Base-by-base conservation (phyloP, 2,797 vertebrate genomes). In the Cephalopachus bancanus region DNA sequence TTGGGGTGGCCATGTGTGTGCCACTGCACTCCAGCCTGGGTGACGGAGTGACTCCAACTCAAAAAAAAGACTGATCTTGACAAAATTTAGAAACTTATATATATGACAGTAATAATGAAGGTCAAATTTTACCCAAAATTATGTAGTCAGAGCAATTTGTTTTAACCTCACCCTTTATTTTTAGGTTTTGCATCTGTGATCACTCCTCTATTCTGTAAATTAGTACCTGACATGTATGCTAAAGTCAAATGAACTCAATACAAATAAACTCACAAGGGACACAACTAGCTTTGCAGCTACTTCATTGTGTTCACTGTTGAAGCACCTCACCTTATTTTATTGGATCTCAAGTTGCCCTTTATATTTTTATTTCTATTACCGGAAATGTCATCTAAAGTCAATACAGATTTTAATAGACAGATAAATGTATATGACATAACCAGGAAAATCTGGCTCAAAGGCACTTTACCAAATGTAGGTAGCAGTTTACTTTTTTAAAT, bases 151-250 rank as follows among this genome's bases (percentile, higher is more conserved):
- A 81, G 49, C 20, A 10, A 33, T 28, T 20, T 49, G 37, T 33
- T 71, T 22, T 37, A 37, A 71, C n/a, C n/a, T 71, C 67, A 37
- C n/a, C n/a, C 33, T 14, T 17, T 96, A 57, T 78, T 22, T 67
- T 96, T 95, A 33, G 10, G 90, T 71, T 93, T 84, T 96, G 99
- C 99, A 99, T 99, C 89, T 98, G 99, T 94, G 99, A 98, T 37
- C 44, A 99, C 97, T 99, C 99, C 67, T 26, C 62, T n/a, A 7
- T 0, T 99, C 99, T 99, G 99, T 99, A 85, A 99, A 99, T 95
- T 99, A 99, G 98, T 99, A 98, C 99, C 99, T 98, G 98, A 99
- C 96, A 99, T 99, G 98, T 98, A 99, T 85, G 98, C 98, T 93
- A 99, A 99, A 98, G 99, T 22, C 19, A 22, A 37, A 71, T 71